Base-by-base conservation (phyloP, 1,140 invertebrate genomes). In the Hestina assimilis region DNA sequence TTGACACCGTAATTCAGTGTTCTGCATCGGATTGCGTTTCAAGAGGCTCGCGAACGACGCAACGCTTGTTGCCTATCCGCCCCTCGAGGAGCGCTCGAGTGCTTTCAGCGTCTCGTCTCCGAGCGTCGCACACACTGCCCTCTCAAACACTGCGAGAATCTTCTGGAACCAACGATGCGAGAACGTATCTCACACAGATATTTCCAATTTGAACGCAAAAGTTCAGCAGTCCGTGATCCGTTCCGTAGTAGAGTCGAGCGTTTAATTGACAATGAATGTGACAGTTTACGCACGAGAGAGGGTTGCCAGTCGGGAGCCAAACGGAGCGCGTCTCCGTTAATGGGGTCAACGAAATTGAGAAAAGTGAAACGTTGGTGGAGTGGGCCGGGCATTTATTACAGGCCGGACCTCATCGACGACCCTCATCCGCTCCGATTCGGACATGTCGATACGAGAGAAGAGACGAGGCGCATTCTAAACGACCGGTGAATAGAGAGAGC, bases 321-420 rank as follows among this genome's bases (percentile, higher is more conserved):
- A 72, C 74, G 74, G 64, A 79, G 63, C 74, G 64, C 72, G 70
- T 68, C 76, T 75, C 64, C 59, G 72, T 67, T 75, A 81, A 81
- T 77, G 72, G 73, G 73, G 78, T 80, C 73, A 77, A 70, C 76
- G 78, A 75, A 83, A 85, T 81, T 83, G 82, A 80, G 78, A 85
- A 81, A 81, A 85, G 76, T 81, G 75, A 76, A 80, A 75, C 69
- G 67, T 54, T 64, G 62, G 65, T 76, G 67, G 69, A 66, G 63
- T 63, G 59, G 65, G 75, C 51, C 73, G 62, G 71, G 71, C 69
- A 82, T 78, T 74, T 75, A 77, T 81, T 77, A 74, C 68, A 42
- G 56, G 62, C 69, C 66, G 64, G 60, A 61, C 63, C 61, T 59
- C 41, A 28, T 45, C 41, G 66, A 56, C 55, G 62, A 77, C 72